Percentiles rank a stretch among this genome's conserved stretches.
Conservation (phyloP, 2,888 invertebrate genomes). For the Plemyria rubiginata region DNA sequence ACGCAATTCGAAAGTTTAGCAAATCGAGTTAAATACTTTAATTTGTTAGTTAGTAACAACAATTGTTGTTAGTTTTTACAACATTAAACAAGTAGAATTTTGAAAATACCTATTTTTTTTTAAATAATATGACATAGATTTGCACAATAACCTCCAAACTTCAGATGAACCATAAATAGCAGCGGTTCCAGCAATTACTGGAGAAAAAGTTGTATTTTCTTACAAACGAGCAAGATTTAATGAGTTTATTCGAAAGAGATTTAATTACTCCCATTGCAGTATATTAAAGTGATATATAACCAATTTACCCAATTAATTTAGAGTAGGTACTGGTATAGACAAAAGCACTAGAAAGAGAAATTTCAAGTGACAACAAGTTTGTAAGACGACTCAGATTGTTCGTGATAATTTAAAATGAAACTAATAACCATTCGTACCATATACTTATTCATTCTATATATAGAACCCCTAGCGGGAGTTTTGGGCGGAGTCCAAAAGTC, state of each 20-base stretch:
- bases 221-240: constrained; percentile 10
- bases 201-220: constrained; percentile 21
- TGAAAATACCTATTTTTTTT: too few species aligned
- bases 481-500: background rate
- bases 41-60: too few species aligned
- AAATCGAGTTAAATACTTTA: too few species aligned
- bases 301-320: too few species aligned
- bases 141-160: constrained; percentile 23
- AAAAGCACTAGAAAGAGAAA: too few species aligned
- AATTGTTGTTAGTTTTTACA: too few species aligned
- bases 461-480: background rate
- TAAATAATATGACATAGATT: too few species aligned
- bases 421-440: background rate
- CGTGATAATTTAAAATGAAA: constrained; percentile 17
- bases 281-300: background rate
- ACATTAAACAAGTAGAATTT: background rate
- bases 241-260: constrained; percentile 14
- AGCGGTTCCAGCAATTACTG: constrained; percentile 17
- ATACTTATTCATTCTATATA: background rate
- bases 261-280: constrained; percentile 25
- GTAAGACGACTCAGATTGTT: background rate
- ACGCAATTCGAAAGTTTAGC: too few species aligned
- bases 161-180: constrained; percentile 21
- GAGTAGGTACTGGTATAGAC: too few species aligned
- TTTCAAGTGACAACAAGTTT: too few species aligned